Evolutionary conservation across 2,888 invertebrate species (phyloP), one percentile per base, ranked within the genome.

Genomic region (Leucophora obtusa): DNA sequence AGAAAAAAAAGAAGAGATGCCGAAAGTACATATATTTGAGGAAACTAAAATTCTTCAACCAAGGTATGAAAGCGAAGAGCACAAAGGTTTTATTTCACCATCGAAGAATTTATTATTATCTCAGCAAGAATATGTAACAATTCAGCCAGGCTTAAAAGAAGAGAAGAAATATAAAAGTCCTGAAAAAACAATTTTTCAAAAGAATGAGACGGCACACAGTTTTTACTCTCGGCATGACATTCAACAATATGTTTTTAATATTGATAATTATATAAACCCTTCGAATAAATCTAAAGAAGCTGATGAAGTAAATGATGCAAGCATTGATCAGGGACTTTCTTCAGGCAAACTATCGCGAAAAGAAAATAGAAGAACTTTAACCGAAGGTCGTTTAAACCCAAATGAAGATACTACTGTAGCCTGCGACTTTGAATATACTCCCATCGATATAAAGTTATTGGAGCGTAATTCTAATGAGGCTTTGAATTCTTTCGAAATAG

Each of bases 401-500:
- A 28, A 28, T 28, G 28, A 7, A 28, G 28, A 1, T 28, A 7
- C 6, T 28, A 7, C 7, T 28, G 4, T 7, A 6, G 38, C 38
- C n/a, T 1, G n/a, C 6, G 43, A 47, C 2, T 47, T 68, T n/a
- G 50, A 69, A 11, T 56, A 79, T 9, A 15, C 63, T 8, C 59
- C 63, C 0, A 21, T 69, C 35, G 63, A 71, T 35, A 33, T 69
- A 17, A 50, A 62, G 17, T 43, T 15, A 2, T 10, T 70, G 17
- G 76, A 69, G 1, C 59, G 21, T 3, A 33, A 50, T 60, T 72
- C 72, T 10, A 72, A 73, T 51, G 58, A 65, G 10, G 73, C 78
- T n/a, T 56, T 72, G 4, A 43, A 59, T 14, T 54, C 79, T 0
- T 78, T 87, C 43, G 85, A 85, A n/a, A 82, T 24, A 3, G 86